Base-by-base conservation (phyloP, 2,797 vertebrate species). In the Chromobotia macracanthus region DNA sequence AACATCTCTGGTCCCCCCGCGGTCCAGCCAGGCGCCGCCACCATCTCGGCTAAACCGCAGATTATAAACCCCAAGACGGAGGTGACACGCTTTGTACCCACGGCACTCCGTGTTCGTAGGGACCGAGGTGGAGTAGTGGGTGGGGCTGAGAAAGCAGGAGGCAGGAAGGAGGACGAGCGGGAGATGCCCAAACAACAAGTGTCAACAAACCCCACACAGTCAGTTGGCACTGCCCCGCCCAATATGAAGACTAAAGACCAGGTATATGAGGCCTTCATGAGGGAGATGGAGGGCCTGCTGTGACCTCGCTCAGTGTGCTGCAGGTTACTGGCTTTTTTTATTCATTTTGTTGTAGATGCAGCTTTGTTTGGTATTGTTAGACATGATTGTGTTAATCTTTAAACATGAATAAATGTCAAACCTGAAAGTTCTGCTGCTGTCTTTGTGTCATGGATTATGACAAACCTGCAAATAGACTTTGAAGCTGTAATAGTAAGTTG, bases 261-360 rank as follows among this genome's bases (percentile, higher is more conserved):
- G 88, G 94, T 98, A 80, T 99, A 99, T 85, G 98, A 99, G 91
- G 96, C 97, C 25, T 99, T 99, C 87, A 99, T 99, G 98, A 96
- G 97, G 80, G 98, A 99, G 90, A 99, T 99, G 97, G 96, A 99
- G 87, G 97, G 98, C 80, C 93, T 99, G 9, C 95, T 99, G 86
- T 98, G 89, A 91, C 76, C 63, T 66, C 63, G 3, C n/a, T 31
- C 31, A 31, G 31, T 31, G 31, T 31, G 31, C 31, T 31, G 31
- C 31, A n/a, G 31, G 11, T 48, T 12, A 48, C 13, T 48, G 46
- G 46, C 46, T 11, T 10, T 48, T 48, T 55, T 56, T 72, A 15
- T 41, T 21, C 51, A 13, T 56, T 56, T 38, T 12, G 16, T 69
- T 18, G 58, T 16, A 12, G 4, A 13, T 19, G 12, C 7, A 13